Evolutionary conservation across 2,113 vertebrate species (phyloP).

Genomic region (Pseudolaguvia tuberculata): DNA sequence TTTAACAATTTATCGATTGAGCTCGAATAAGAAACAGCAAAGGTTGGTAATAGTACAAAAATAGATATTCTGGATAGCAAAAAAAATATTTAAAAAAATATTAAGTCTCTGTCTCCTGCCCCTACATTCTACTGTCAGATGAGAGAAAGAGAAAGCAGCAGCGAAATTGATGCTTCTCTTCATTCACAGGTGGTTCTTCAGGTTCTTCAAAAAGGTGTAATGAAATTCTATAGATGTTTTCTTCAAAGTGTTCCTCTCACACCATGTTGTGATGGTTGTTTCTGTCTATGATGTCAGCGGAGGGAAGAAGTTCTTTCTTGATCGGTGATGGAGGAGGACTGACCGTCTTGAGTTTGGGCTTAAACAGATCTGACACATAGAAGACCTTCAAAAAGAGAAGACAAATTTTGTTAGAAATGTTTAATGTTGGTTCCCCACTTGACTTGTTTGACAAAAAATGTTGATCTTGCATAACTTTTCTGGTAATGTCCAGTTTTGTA

Average conservation of each 20-base stretch:
- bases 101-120: conserved; percentile 75
- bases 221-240: conserved; percentile 8
- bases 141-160: conserved; percentile 64
- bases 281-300: conserved; percentile 91
- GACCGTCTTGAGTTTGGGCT: conserved; percentile 73
- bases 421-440: not conserved
- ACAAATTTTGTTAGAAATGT: not conserved
- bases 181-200: conserved; percentile 51
- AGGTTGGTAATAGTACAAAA: conserved; percentile 55
- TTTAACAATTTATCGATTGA: conserved; percentile 43
- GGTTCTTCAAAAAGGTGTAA: conserved; percentile 45
- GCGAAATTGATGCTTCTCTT: conserved; percentile 25
- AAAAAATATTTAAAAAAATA: conserved; percentile 14
- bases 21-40: conserved; percentile 66
- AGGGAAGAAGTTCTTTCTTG: conserved; percentile 90
- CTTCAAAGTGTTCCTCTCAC: conserved; percentile 53
- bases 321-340: conserved; percentile 78
- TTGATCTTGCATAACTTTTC: not conserved
- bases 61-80: conserved; percentile 61
- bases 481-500: not conserved
- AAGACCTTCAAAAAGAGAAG: conserved; percentile 74
- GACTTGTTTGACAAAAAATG: too few relatives aligned
- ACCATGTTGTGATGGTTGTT: conserved; percentile 96
- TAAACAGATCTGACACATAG: conserved; percentile 95
- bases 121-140: conserved; percentile 99